Evolutionary conservation across 92 coral and sea anemone genomes (phyloP).

Genomic region (Porites lobata): DNA sequence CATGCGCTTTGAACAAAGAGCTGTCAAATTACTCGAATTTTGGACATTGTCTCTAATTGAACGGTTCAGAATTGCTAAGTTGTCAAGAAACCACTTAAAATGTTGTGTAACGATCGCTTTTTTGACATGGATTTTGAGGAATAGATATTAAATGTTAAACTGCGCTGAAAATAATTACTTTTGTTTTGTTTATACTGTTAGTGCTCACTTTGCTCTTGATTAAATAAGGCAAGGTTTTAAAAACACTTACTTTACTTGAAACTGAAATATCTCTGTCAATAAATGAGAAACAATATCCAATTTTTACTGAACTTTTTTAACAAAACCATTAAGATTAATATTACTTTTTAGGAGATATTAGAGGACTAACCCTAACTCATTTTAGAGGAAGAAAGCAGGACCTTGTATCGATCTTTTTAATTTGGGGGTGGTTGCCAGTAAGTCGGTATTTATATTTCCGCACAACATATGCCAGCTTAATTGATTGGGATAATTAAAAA

Average conservation of each 20-base stretch:
- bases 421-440: too few species aligned
- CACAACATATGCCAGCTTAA: too few species aligned
- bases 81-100: not conserved
- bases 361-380: too few species aligned
- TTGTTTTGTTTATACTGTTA: not conserved
- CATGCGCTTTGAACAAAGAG: not conserved
- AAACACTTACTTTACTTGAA: not conserved
- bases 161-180: not conserved
- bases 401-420: too few species aligned
- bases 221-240: not conserved
- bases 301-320: too few species aligned
- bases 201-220: not conserved
- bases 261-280: not conserved
- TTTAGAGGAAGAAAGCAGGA: too few species aligned
- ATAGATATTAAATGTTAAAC: not conserved
- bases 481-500: too few species aligned
- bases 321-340: too few species aligned
- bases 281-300: constrained; percentile 4
- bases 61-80: not conserved
- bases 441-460: too few species aligned
- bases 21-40: not conserved
- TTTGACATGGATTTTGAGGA: not conserved
- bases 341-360: too few species aligned
- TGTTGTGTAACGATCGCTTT: not conserved
- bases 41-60: not conserved